Evolutionary conservation across 2,797 vertebrate genomes (phyloP), one percentile per base, ranked within the genome.

Genomic region (Heterohyrax brucei): DNA sequence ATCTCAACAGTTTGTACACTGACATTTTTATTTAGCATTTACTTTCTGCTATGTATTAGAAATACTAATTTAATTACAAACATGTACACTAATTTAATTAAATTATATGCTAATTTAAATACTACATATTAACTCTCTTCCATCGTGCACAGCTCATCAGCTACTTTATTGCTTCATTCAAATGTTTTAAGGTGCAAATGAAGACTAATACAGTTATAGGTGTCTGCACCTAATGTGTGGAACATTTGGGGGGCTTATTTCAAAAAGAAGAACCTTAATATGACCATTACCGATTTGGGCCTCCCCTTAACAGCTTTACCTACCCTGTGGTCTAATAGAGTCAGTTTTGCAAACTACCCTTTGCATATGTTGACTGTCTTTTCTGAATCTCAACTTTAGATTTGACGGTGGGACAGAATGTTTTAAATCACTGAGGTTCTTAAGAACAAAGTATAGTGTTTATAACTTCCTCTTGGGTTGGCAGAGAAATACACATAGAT

Each of bases 351-450:
- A 86, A 24, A 64, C 53, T 85, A 50, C 64, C 1, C 21, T 90
- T 94, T 96, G 78, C 19, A 2, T 89, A 68, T 77, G 8, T 61
- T 70, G 62, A 70, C 77, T 89, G 1, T 73, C 30, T 91, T 92
- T 91, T 89, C 80, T 80, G 22, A 94, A 83, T 21, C 13, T 7
- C 26, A 86, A 85, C 12, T 88, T 77, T 66, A 90, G 78, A 75
- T 12, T 0, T 64, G 83, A 28, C 44, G 21, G 12, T 91, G 39
- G 19, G 78, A n/a, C 28, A 75, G 72, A 87, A 61, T 85, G 22
- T 92, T 92, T 90, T 86, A 72, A 96, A 44, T 92, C 85, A 70
- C 44, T 39, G 73, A 73, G 91, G 30, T 44, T 33, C 81, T 88
- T 96, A 59, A 84, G 92, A 70, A 87, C 85, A 62, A 91, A 83